Evolutionary conservation across 2,888 invertebrate species (phyloP).

Genomic region (Meta bourneti): DNA sequence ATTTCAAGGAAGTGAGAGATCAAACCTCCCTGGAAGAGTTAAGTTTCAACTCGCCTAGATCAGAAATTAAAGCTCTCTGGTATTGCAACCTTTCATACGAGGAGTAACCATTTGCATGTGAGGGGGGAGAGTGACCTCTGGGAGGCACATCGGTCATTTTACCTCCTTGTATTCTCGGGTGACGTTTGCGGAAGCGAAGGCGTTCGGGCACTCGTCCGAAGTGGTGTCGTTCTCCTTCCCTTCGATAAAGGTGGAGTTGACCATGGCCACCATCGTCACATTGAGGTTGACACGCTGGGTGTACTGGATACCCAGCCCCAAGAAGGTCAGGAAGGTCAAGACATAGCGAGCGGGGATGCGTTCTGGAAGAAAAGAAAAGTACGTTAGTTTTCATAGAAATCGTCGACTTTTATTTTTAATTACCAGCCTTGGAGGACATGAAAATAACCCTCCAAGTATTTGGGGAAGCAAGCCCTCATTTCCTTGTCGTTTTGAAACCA

Average conservation of each 20-base stretch:
- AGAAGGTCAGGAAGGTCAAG: slow-evolving; percentile 75
- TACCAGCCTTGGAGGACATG: too few relatives aligned
- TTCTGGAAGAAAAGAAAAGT: slow-evolving; percentile 47
- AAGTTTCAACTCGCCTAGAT: too few relatives aligned
- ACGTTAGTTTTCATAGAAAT: background rate
- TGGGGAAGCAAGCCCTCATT: too few relatives aligned
- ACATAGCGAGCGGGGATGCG: slow-evolving; percentile 77
- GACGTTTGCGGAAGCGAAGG: slow-evolving; percentile 36
- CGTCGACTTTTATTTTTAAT: too few relatives aligned
- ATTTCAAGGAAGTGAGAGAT: too few relatives aligned
- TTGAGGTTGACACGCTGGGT: slow-evolving; percentile 77
- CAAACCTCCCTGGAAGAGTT: too few relatives aligned
- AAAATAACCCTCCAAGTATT: too few relatives aligned
- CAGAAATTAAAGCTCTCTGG: too few relatives aligned
- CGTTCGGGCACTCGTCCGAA: slow-evolving; percentile 73
- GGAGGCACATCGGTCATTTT: slow-evolving; percentile 22
- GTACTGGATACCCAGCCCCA: slow-evolving; percentile 77
- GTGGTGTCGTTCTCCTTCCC: slow-evolving; percentile 70
- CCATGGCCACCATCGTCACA: slow-evolving; percentile 78
- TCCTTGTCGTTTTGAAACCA: too few relatives aligned
- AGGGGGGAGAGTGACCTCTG: background rate
- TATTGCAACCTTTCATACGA: background rate
- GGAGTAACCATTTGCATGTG: background rate
- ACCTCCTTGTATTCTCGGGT: slow-evolving; percentile 68
- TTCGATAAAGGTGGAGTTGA: slow-evolving; percentile 73